Evolutionary conservation across 1,140 invertebrate species (phyloP).

Genomic region (Solen grandis): DNA sequence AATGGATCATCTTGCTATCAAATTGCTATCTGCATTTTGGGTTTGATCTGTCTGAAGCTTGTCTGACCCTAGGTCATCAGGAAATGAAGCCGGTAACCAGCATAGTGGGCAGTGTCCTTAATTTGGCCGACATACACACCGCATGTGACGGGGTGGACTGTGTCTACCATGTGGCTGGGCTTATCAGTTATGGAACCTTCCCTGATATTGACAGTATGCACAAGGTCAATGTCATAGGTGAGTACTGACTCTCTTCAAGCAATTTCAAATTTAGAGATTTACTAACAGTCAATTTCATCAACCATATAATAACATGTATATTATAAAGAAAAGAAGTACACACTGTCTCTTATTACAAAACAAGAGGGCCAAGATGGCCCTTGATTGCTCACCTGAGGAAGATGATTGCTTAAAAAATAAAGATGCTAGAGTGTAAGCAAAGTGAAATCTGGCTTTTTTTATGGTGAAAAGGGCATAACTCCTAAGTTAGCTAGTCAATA

Average conservation of each 20-base stretch:
- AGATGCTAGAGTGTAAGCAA: no score
- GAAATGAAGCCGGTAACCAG: constrained; percentile 52
- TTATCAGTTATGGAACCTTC: constrained; percentile 84
- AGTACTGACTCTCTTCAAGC: not conserved
- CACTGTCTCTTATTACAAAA: no score
- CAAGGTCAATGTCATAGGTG: constrained; percentile 85
- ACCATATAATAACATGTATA: not conserved
- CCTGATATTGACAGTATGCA: constrained; percentile 83
- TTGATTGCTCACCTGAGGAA: no score
- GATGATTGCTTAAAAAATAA: no score
- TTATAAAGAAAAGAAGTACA: not conserved
- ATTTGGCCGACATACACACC: constrained; percentile 79
- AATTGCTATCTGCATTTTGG: no score
- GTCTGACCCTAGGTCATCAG: constrained; percentile 51
- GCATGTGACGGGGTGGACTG: constrained; percentile 82
- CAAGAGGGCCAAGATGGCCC: no score
- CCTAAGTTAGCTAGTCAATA: no score
- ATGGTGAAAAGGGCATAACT: no score
- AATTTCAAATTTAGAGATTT: not conserved
- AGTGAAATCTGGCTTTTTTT: no score
- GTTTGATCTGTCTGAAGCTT: no score
- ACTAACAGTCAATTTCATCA: not conserved
- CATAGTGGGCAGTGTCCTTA: constrained; percentile 70
- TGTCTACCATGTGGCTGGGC: constrained; percentile 86
- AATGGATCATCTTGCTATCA: not conserved